Percentiles rank a stretch among this genome's conserved stretches.
Evolutionary conservation across 2,113 vertebrate genomes (phyloP).

Genomic region (Odobenus rosmarus): DNA sequence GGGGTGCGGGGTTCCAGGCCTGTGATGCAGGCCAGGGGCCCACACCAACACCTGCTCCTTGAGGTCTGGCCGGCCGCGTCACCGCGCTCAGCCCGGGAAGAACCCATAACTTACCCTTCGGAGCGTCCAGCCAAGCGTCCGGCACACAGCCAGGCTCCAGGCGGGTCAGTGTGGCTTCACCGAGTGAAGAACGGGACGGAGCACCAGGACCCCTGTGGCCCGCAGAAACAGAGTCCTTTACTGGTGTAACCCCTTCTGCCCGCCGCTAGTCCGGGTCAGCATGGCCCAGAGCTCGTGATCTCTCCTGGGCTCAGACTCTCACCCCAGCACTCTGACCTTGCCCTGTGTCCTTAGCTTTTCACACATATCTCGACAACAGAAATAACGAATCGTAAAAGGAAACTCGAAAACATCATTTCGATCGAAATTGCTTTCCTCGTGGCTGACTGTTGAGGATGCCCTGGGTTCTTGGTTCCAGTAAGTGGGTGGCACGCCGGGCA

Average conservation of each 20-base stretch:
- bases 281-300: background rate
- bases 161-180: too few species aligned
- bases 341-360: background rate
- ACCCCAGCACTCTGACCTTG: background rate
- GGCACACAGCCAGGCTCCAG: too few species aligned
- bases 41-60: background rate
- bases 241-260: background rate
- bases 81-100: background rate
- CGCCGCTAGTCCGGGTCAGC: too few species aligned
- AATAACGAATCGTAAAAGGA: background rate
- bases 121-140: background rate
- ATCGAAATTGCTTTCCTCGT: background rate
- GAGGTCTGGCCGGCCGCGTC: too few species aligned
- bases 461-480: background rate
- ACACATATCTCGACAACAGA: background rate
- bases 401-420: background rate
- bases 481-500: too few species aligned
- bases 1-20: background rate
- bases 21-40: background rate
- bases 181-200: rapidly evolving
- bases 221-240: background rate
- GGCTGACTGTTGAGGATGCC: background rate
- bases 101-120: background rate
- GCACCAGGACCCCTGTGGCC: background rate
- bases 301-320: background rate